phyloP scores from a whole-genome alignment of 1,140 invertebrate species.

The Drosophila littoralis region DNA sequence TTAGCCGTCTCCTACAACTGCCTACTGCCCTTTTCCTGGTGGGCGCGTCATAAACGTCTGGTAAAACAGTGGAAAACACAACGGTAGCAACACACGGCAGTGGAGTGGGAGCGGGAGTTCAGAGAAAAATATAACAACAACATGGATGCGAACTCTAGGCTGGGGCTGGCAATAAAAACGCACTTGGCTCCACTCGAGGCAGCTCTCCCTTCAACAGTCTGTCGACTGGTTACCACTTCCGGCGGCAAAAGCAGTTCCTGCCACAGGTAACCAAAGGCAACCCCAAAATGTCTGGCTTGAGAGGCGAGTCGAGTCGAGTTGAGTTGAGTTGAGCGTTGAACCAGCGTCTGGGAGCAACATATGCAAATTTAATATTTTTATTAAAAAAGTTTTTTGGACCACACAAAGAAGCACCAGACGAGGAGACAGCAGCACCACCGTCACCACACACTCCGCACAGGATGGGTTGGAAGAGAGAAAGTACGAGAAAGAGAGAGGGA shows the following conservation, averaged over 20 bases:
- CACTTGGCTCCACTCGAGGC: constrained; percentile 38
- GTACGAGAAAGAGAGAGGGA: background rate
- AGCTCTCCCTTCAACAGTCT: constrained; percentile 13
- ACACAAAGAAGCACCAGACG: constrained; percentile 33
- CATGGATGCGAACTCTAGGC: constrained; percentile 18
- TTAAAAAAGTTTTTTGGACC: constrained; percentile 64
- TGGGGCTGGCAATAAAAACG: constrained; percentile 53
- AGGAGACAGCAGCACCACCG: constrained; percentile 8
- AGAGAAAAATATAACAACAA: constrained; percentile 11
- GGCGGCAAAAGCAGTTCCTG: constrained; percentile 56
- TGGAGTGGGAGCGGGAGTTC: background rate
- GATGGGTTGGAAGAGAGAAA: background rate
- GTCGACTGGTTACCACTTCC: constrained; percentile 52
- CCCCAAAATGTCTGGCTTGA: constrained; percentile 49
- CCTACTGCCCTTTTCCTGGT: background rate
- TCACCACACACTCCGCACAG: constrained; percentile 5
- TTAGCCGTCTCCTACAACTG: background rate
- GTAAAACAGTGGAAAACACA: constrained; percentile 16
- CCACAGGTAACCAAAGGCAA: constrained; percentile 58
- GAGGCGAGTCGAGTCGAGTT: constrained; percentile 1
- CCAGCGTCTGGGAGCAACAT: constrained; percentile 55
- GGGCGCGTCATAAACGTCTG: constrained; percentile 42
- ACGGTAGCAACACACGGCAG: constrained; percentile 6
- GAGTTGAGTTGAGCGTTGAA: constrained; percentile 6
- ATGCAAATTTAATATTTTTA: constrained; percentile 74